Conservation (phyloP, 2,797 vertebrate species). For the Crax fasciolata region DNA sequence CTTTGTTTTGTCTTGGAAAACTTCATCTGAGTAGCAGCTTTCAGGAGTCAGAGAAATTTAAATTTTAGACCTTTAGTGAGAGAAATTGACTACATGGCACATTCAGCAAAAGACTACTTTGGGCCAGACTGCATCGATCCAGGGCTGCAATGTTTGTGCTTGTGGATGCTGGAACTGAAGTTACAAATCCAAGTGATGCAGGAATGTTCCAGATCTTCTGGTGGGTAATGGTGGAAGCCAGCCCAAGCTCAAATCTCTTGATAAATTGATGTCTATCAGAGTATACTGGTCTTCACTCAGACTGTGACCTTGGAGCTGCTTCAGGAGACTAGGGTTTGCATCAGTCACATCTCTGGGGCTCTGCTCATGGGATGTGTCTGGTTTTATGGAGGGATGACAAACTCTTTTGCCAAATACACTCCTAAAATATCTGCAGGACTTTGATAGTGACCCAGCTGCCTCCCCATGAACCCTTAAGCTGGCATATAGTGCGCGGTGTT, state of each 20-base stretch:
- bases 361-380: neutral
- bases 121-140: neutral
- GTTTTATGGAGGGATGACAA: neutral
- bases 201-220: neutral
- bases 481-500: neutral
- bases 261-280: neutral
- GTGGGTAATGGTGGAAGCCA: neutral
- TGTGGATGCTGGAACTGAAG: neutral
- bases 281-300: neutral
- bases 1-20: neutral
- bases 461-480: neutral
- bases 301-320: neutral
- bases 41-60: neutral
- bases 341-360: neutral
- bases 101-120: neutral
- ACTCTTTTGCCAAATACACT: neutral
- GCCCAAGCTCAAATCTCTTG: neutral
- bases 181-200: neutral
- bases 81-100: neutral
- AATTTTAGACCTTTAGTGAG: neutral
- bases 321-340: neutral
- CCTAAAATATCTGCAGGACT: neutral
- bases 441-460: neutral
- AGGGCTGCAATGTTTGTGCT: neutral
- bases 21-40: neutral